phyloP scores from a whole-genome alignment of 2,797 vertebrate species.

The Schizopygopsis malacanthus region DNA sequence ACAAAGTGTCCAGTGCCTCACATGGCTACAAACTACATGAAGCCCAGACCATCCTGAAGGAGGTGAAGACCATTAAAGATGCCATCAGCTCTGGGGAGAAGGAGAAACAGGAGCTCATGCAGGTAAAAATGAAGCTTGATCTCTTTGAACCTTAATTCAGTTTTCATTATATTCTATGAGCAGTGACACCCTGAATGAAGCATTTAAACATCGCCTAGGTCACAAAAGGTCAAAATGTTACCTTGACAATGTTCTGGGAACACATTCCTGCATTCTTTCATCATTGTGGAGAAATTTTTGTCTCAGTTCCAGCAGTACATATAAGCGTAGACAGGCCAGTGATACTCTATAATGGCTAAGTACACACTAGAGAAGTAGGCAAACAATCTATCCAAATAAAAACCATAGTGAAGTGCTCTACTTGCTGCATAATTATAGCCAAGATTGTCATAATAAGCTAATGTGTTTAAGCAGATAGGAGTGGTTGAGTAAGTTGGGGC shows the following conservation, averaged over 20 bases:
- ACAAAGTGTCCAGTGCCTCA: constrained; percentile 89
- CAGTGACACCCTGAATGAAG: background rate
- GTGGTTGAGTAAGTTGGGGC: constrained; percentile 43
- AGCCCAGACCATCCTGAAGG: constrained; percentile 92
- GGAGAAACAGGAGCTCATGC: constrained; percentile 96
- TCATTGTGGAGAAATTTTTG: background rate
- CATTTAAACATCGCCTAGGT: background rate
- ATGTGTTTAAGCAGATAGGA: constrained; percentile 50
- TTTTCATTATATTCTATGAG: background rate
- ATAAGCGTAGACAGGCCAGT: background rate
- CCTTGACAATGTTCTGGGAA: constrained; percentile 13
- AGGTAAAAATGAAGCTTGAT: constrained; percentile 75
- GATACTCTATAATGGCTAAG: constrained; percentile 16
- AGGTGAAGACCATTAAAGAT: constrained; percentile 93
- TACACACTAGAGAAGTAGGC: constrained; percentile 20
- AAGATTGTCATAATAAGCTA: constrained; percentile 51
- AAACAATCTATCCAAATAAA: constrained; percentile 33
- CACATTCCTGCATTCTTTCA: background rate
- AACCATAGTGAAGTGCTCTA: background rate
- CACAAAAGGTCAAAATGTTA: background rate
- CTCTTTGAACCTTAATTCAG: background rate
- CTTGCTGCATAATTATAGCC: background rate
- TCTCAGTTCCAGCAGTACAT: background rate
- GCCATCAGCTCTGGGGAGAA: constrained; percentile 94
- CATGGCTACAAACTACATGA: constrained; percentile 92